These are phyloP conservation scores for Nanger granti DNA, from an alignment of 2,113 vertebrate genomes.

Conservation along the genomic window DNA sequence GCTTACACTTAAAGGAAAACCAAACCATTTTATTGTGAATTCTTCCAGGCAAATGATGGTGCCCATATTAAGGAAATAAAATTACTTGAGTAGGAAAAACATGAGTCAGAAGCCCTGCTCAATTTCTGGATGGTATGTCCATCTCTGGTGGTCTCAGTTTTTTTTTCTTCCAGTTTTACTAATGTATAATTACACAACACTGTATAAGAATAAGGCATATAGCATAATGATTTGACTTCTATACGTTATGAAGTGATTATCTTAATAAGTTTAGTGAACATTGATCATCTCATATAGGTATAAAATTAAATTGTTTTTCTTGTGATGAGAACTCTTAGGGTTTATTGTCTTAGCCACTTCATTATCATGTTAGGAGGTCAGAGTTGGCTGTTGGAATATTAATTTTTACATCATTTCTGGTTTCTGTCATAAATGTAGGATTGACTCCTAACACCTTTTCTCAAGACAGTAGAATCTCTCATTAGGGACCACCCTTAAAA, in stretches of 20 bases:
- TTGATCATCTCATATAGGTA: not conserved
- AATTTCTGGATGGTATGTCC: not conserved
- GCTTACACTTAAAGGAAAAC: not conserved
- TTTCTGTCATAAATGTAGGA: not conserved
- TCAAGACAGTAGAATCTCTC: not conserved
- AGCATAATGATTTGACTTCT: not conserved
- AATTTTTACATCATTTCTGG: slow-evolving; percentile 29
- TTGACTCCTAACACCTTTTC: slow-evolving; percentile 17
- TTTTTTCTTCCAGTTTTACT: not conserved
- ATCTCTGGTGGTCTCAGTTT: not conserved
- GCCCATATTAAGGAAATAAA: not conserved
- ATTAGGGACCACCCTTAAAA: slow-evolving; percentile 2
- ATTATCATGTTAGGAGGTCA: not conserved
- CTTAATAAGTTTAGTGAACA: not conserved
- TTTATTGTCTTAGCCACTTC: not conserved
- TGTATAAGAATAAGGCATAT: not conserved
- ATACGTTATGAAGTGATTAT: not conserved
- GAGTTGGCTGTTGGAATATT: not conserved
- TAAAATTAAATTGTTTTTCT: not conserved
- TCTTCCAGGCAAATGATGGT: not conserved
- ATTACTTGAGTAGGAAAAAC: not conserved
- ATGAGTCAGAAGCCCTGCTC: not conserved
- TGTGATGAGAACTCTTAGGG: not conserved
- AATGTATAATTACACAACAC: not conserved
- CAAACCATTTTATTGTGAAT: not conserved